These are phyloP conservation scores for Pharmacophagus antenor DNA, from an alignment of 2,888 invertebrate genomes.

Conservation along the genomic window DNA sequence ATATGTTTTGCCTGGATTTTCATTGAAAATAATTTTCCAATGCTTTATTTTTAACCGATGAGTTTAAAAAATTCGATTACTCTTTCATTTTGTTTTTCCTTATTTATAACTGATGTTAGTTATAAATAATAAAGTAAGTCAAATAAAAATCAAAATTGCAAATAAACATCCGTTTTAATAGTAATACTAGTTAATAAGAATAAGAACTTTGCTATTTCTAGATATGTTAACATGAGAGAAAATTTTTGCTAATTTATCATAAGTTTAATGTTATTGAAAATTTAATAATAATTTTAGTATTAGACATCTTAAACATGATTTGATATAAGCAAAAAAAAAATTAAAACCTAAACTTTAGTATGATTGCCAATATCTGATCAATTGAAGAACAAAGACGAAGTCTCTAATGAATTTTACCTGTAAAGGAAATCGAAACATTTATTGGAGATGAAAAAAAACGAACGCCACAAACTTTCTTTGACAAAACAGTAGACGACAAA, in stretches of 20 bases:
- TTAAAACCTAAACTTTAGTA: not conserved
- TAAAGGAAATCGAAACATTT: slow-evolving; percentile 1
- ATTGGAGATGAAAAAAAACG: not conserved
- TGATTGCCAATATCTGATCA: not conserved
- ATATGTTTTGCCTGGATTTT: too few species aligned
- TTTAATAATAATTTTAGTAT: not conserved
- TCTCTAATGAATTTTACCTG: not conserved
- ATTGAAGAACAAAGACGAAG: not conserved
- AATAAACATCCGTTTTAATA: not conserved
- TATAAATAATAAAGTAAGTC: slow-evolving; percentile 9
- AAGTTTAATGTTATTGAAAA: too few species aligned
- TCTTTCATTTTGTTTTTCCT: too few species aligned
- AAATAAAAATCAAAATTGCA: slow-evolving; percentile 2
- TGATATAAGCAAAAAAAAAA: not conserved
- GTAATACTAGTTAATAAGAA: too few species aligned
- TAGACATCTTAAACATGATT: not conserved
- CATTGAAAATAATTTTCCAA: too few species aligned
- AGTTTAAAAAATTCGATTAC: too few species aligned
- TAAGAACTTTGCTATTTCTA: too few species aligned
- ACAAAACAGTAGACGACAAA: slow-evolving; percentile 15
- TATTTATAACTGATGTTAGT: slow-evolving; percentile 25
- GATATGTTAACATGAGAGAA: too few species aligned
- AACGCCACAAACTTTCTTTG: not conserved
- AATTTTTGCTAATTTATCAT: too few species aligned
- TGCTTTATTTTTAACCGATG: too few species aligned